Percentiles rank a stretch among this genome's conserved stretches.
These are phyloP conservation scores for Chondrosia reniformis DNA, from an alignment of 37 sponge, comb jelly and placozoan species.

Conservation along the genomic window DNA sequence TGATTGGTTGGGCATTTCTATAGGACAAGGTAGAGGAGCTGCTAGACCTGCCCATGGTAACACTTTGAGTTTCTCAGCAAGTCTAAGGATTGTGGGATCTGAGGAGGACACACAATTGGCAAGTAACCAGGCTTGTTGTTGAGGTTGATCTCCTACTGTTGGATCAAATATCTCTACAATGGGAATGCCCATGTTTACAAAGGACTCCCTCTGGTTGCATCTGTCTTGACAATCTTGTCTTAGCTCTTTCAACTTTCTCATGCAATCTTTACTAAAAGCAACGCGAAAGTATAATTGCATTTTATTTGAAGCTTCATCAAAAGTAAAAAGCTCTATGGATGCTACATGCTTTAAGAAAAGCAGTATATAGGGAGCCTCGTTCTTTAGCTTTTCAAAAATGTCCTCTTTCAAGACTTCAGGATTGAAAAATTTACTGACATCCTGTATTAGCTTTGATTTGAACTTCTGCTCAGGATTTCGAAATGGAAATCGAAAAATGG, in stretches of 20 bases:
- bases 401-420: background rate
- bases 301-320: background rate
- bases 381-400: conserved; percentile 27
- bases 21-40: conserved; percentile 46
- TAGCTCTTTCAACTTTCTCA: background rate
- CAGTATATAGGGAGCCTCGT: conserved; percentile 34
- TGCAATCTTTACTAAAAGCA: too few relatives aligned
- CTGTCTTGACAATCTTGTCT: background rate
- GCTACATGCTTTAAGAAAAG: conserved; percentile 56
- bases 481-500: conserved; percentile 76
- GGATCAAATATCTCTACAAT: too few relatives aligned
- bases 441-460: conserved; percentile 35
- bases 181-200: too few relatives aligned
- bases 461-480: too few relatives aligned
- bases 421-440: conserved; percentile 24
- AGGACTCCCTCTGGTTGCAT: too few relatives aligned
- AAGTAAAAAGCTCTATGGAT: conserved; percentile 35
- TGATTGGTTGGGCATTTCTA: too few relatives aligned
- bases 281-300: background rate
- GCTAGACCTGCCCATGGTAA: conserved; percentile 77
- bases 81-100: background rate
- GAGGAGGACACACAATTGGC: conserved; percentile 34
- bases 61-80: conserved; percentile 27
- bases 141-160: background rate
- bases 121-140: conserved; percentile 48